Base-by-base conservation (phyloP, 2,888 invertebrate species). In the Mimas tiliae region DNA sequence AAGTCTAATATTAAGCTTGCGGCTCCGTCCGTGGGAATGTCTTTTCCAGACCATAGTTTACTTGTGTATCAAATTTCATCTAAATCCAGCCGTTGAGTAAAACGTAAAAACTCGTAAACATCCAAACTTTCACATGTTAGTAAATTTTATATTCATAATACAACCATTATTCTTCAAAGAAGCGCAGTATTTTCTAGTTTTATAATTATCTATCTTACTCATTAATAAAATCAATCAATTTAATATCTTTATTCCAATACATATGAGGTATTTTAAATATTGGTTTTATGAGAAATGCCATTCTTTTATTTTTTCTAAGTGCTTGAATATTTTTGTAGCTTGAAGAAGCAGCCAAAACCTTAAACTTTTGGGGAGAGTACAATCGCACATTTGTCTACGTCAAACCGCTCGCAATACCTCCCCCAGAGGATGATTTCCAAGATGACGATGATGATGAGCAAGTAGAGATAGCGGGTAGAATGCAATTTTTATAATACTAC, bases 321-420 rank as follows among this genome's bases (percentile, higher is more conserved):
- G 1, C 8, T n/a, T 12, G 6, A 42, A 51, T 16, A 42, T 8
- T 34, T 33, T 19, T 48, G 12, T 76, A 89, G 88, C 64, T 87
- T n/a, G 73, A 75, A 6, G 67, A 73, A 65, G 83, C 80, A 11
- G 86, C 87, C 0, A 69, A 73, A 12, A 79, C 70, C 21, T 42
- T 88, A 6, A 78, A 80, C 0, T 83, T 87, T 68, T 69, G 71
- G 66, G 81, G 78, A 6, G 77, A 83, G 0, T 74, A 71, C 4
- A 85, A 85, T 11, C 77, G 79, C 1, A 80, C 86, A 0, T 79
- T 84, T 63, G 66, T 78, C 6, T 65, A 68, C 1, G 64, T 66
- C 9, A 16, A 45, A 0, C 63, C 68, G 3, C 53, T 66, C 0
- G 12, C 70, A 6, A 65, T 67, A 12, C 34, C 50, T 0, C 34